phyloP scores from a whole-genome alignment of 2,888 invertebrate genomes.

The Epistrophella euchroma region DNA sequence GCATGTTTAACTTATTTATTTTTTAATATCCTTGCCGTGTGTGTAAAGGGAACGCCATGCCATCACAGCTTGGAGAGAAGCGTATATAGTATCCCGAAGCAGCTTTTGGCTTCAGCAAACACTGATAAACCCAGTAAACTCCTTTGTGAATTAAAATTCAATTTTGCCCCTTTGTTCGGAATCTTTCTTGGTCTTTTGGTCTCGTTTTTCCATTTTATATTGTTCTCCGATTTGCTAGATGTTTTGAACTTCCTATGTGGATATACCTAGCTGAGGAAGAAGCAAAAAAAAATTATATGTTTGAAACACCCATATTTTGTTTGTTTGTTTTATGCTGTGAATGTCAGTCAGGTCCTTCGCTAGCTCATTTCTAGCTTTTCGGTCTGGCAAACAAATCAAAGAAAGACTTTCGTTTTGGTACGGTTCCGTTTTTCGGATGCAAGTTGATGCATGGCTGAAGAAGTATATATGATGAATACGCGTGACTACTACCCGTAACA shows the following conservation, averaged over 20 bases:
- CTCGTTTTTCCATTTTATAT: slow-evolving; percentile 11
- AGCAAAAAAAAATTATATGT: background rate
- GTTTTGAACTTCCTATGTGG: slow-evolving; percentile 39
- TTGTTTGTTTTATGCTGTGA: background rate
- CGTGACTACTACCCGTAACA: slow-evolving; percentile 42
- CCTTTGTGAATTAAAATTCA: slow-evolving; percentile 81
- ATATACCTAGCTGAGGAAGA: background rate
- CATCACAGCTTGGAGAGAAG: background rate
- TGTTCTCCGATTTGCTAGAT: slow-evolving; percentile 38
- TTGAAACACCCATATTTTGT: slow-evolving; percentile 11
- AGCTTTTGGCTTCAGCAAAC: slow-evolving; percentile 58
- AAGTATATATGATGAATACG: slow-evolving; percentile 24
- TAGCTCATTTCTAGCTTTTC: slow-evolving; percentile 39
- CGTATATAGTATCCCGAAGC: slow-evolving; percentile 16
- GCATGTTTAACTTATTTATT: slow-evolving; percentile 66
- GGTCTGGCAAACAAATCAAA: slow-evolving; percentile 61
- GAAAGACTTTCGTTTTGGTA: slow-evolving; percentile 37
- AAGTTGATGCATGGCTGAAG: slow-evolving; percentile 35
- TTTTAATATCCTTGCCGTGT: slow-evolving; percentile 60
- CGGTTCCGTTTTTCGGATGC: slow-evolving; percentile 35
- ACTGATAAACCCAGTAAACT: slow-evolving; percentile 62
- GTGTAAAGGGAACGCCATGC: slow-evolving; percentile 21
- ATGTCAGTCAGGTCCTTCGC: slow-evolving; percentile 25
- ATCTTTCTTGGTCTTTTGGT: slow-evolving; percentile 11
- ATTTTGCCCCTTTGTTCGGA: slow-evolving; percentile 78